Evolutionary conservation across 1,140 invertebrate genomes (phyloP).

Genomic region (Drosophila repleta): DNA sequence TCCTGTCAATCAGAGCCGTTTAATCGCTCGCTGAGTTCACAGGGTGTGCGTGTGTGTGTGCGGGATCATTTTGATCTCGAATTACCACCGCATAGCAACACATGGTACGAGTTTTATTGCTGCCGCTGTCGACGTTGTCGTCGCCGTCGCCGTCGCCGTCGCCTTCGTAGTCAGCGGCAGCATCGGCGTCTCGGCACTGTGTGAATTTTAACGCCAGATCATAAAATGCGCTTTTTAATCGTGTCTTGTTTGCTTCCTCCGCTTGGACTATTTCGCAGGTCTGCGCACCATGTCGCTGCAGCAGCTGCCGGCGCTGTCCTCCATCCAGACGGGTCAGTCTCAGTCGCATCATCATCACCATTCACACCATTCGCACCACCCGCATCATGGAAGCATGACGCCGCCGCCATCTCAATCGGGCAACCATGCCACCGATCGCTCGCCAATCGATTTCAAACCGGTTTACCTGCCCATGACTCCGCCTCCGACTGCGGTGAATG

Average conservation of each 20-base stretch:
- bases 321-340: conserved; percentile 49
- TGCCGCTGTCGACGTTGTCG: conserved; percentile 37
- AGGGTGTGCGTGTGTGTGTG: conserved; percentile 7
- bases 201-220: conserved; percentile 74
- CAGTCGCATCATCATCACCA: conserved; percentile 45
- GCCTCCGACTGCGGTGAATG: conserved; percentile 55
- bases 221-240: conserved; percentile 69
- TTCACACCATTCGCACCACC: conserved; percentile 13
- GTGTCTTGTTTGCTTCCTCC: conserved; percentile 29
- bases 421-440: conserved; percentile 63
- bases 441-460: conserved; percentile 75
- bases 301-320: conserved; percentile 68
- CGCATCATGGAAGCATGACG: conserved; percentile 64
- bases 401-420: conserved; percentile 71
- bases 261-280: conserved; percentile 47
- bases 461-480: conserved; percentile 77
- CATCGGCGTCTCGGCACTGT: conserved; percentile 42
- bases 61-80: conserved; percentile 36
- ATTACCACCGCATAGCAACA: conserved; percentile 63
- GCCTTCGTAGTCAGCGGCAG: background rate
- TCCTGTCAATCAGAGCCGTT: conserved; percentile 75
- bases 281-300: conserved; percentile 75
- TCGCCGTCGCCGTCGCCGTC: background rate
- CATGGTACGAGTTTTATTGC: conserved; percentile 64
- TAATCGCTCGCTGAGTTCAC: conserved; percentile 26